Percentiles rank a stretch among this genome's conserved stretches.
These are phyloP conservation scores for Caenorhabditis angaria DNA, from an alignment of 2,888 invertebrate genomes.

Conservation along the genomic window DNA sequence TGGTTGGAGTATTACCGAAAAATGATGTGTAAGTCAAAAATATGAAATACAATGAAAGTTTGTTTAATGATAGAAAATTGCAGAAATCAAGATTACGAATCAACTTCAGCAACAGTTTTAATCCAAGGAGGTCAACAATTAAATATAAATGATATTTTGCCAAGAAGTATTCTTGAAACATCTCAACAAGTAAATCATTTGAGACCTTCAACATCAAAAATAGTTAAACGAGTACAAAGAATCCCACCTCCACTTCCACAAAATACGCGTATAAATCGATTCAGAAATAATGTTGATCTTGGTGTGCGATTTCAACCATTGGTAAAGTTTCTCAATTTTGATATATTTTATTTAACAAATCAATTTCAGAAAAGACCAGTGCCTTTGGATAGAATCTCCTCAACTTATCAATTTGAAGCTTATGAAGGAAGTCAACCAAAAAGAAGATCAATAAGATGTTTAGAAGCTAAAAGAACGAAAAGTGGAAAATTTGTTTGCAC, in stretches of 20 bases:
- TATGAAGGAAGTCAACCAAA: conserved; percentile 21
- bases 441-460: conserved; percentile 15
- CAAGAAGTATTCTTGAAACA: not conserved
- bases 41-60: too few relatives aligned
- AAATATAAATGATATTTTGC: not conserved
- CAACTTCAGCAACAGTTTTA: not conserved
- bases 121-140: not conserved
- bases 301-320: too few relatives aligned
- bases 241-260: not conserved
- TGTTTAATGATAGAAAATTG: too few relatives aligned
- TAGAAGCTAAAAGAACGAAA: conserved; percentile 14
- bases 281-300: too few relatives aligned
- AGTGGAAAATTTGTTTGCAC: conserved; percentile 39
- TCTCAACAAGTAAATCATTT: not conserved
- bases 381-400: too few relatives aligned
- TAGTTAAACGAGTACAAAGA: not conserved
- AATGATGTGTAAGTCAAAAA: not conserved
- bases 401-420: conserved; percentile 34
- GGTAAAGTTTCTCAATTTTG: too few relatives aligned
- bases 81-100: not conserved
- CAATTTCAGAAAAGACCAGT: too few relatives aligned
- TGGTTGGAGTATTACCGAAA: not conserved
- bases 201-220: not conserved
- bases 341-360: too few relatives aligned
- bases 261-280: not conserved